phyloP scores from a whole-genome alignment of 2,113 vertebrate genomes.

The Pipa parva region DNA sequence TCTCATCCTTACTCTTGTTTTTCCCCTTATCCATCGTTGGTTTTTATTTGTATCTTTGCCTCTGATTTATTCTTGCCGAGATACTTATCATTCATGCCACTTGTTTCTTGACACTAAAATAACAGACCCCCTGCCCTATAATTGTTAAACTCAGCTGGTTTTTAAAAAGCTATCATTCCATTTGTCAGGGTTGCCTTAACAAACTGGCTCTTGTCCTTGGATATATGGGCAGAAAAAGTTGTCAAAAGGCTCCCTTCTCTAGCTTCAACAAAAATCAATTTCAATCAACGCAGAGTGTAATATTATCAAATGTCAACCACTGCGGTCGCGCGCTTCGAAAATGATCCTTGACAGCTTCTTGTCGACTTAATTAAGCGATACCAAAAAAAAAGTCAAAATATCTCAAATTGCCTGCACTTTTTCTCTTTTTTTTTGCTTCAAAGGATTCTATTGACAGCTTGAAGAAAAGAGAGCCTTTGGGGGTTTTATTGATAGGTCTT shows the following conservation, averaged over 20 bases:
- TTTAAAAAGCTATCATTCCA: conserved; percentile 67
- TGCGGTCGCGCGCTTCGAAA: conserved; percentile 83
- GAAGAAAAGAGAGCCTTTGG: conserved; percentile 86
- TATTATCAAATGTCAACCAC: conserved; percentile 99
- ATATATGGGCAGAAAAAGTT: conserved; percentile 80
- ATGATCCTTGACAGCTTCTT: conserved; percentile 98
- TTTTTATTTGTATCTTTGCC: conserved; percentile 1
- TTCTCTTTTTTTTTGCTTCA: conserved; percentile 80
- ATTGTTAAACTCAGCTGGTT: conserved; percentile 62
- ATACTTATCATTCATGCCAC: conserved; percentile 49
- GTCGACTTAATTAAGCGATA: conserved; percentile 97
- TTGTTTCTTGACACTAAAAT: conserved; percentile 57
- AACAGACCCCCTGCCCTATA: conserved; percentile 47
- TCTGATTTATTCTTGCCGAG: conserved; percentile 37
- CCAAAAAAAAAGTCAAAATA: conserved; percentile 75
- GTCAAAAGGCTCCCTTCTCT: conserved; percentile 67
- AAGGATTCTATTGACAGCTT: conserved; percentile 87
- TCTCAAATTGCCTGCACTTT: conserved; percentile 82
- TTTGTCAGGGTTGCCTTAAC: conserved; percentile 69
- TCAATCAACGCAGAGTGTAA: conserved; percentile 97
- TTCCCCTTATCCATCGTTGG: conserved; percentile 6
- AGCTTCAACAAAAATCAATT: conserved; percentile 86
- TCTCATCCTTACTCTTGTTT: too few species aligned
- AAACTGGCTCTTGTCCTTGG: conserved; percentile 74
- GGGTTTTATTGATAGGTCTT: conserved; percentile 89